Evolutionary conservation across 53 echinoderm and acorn worm species (phyloP).

Genomic region (Apostichopus leukothele): DNA sequence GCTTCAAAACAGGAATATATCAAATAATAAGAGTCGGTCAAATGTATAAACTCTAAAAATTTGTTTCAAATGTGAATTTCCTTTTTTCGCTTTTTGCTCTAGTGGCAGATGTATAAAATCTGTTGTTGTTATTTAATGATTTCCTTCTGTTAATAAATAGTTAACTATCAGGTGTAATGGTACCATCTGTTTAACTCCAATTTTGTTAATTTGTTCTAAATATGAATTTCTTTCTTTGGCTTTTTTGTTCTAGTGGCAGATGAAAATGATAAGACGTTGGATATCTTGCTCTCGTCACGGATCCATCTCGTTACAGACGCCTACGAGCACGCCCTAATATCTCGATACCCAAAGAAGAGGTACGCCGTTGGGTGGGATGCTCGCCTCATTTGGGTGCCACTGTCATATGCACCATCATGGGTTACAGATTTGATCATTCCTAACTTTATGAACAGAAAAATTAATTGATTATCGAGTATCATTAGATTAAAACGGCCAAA

Average conservation of each 20-base stretch:
- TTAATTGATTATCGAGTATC: neutral
- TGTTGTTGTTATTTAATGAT: no score
- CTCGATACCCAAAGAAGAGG: slow-evolving; percentile 58
- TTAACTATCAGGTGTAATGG: no score
- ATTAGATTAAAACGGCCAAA: neutral
- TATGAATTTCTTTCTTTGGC: no score
- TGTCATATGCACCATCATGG: slow-evolving; percentile 55
- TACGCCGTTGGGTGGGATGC: slow-evolving; percentile 67
- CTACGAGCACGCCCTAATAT: slow-evolving; percentile 61
- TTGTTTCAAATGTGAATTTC: no score
- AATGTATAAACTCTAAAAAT: no score
- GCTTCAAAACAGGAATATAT: no score
- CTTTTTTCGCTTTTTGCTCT: no score
- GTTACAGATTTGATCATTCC: slow-evolving; percentile 47
- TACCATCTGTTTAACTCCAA: no score
- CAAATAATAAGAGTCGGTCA: no score
- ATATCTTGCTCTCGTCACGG: slow-evolving; percentile 49
- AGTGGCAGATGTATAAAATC: no score
- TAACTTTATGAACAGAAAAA: slow-evolving; percentile 19
- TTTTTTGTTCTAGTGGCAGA: slow-evolving; percentile 27
- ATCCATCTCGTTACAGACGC: slow-evolving; percentile 56
- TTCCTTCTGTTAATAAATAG: no score
- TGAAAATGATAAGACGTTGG: slow-evolving; percentile 43
- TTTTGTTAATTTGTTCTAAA: no score
- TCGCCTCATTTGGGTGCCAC: slow-evolving; percentile 55